Percentiles rank a stretch among this genome's conserved stretches.
Evolutionary conservation across 2,797 vertebrate genomes (phyloP).

Genomic region (Vespertilio murinus): DNA sequence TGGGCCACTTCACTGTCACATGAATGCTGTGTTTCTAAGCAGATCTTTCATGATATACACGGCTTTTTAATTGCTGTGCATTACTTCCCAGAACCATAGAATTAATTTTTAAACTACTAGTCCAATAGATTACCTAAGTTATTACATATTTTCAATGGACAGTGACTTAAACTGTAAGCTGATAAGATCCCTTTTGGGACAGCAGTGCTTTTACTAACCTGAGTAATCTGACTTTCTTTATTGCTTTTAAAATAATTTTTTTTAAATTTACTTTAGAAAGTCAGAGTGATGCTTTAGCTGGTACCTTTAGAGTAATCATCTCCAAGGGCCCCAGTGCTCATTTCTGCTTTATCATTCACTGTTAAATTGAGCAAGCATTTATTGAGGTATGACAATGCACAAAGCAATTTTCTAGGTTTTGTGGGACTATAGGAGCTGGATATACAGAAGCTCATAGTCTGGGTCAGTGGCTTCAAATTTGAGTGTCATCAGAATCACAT

Average conservation of each 20-base stretch:
- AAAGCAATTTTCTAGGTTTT: constrained; percentile 38
- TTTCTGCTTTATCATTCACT: constrained; percentile 5
- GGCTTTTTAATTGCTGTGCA: not conserved
- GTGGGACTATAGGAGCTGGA: not conserved
- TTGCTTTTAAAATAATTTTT: constrained; percentile 56
- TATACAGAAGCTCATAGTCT: not conserved
- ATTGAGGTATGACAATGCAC: not conserved
- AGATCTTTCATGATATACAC: not conserved
- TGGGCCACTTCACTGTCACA: not conserved
- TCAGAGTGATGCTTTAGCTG: not conserved
- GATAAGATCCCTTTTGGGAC: constrained; percentile 8
- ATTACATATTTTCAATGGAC: constrained; percentile 40
- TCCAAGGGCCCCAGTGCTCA: not conserved
- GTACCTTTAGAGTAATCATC: not conserved
- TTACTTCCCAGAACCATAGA: constrained; percentile 12
- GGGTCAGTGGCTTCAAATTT: not conserved
- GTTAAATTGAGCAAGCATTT: constrained; percentile 19
- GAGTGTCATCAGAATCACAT: not conserved
- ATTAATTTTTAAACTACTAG: constrained; percentile 35
- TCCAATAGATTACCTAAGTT: not conserved
- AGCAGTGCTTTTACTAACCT: constrained; percentile 10
- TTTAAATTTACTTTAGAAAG: constrained; percentile 13
- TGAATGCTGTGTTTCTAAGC: not conserved
- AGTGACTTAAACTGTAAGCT: not conserved
- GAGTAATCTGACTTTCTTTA: constrained; percentile 26